Base-by-base conservation (phyloP, 2,113 vertebrate genomes). In the Rutilus rutilus region DNA sequence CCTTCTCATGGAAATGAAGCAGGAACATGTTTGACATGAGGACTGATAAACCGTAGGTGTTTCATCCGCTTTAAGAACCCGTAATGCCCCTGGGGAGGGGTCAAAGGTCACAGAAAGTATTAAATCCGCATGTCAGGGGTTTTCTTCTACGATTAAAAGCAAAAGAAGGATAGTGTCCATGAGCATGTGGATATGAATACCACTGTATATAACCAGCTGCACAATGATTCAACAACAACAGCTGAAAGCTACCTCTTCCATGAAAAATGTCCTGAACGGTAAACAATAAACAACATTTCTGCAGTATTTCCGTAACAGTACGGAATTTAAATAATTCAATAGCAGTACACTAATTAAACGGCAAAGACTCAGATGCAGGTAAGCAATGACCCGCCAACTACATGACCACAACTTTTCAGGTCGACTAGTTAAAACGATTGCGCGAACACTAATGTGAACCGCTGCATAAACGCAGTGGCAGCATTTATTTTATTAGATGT, bases 1-100 rank as follows among this genome's bases (percentile, higher is more conserved):
- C 86, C 67, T 80, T 91, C 69, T 86, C 81, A 88, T 88, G 89
- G 87, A 90, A 90, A 93, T 85, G 54, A 89, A 67, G 57, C 45
- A 27, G 52, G 65, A 84, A 69, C 67, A 77, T 86, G 85, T 88
- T 89, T 89, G 88, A 90, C 89, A 89, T 80, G 80, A 42, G 30
- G 27, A 69, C 15, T 79, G 90, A 90, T 71, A 47, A 60, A 57
- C 76, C 69, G 50, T 65, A 17, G 50, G 15, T 6, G 50, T 78
- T 39, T 88, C 42, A 27, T 52, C 64, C 74, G 79, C 80, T 89
- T 79, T 54, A 86, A 62, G 21, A 82, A 42, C 86, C 76, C 23
- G 54, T 77, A 78, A 83, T 69, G 74, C 39, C 75, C 75, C 78
- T 69, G 60, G 12, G 82, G 78, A 84, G 60, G 27, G 83, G 65